Evolutionary conservation across 2,888 invertebrate species (phyloP).

Genomic region (Heliconius hortense): DNA sequence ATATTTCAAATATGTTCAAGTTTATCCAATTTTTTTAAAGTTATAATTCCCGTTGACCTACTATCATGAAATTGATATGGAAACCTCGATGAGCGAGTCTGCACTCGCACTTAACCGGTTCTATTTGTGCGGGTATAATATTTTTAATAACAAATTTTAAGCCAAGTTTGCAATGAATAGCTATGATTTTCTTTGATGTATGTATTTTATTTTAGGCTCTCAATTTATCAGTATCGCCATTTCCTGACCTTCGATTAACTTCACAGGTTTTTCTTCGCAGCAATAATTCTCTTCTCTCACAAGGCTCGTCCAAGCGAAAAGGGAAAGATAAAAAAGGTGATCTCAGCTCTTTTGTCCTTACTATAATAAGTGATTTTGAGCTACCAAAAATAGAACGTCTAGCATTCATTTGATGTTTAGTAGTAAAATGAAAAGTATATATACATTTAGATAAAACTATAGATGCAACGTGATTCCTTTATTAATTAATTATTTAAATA

Average conservation of each 20-base stretch:
- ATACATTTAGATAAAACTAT: background rate
- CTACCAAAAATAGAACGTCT: slow-evolving; percentile 40
- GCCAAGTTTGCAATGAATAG: background rate
- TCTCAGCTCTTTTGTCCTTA: slow-evolving; percentile 66
- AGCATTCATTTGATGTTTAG: background rate
- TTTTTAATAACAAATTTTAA: no score
- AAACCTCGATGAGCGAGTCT: no score
- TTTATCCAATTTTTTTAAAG: no score
- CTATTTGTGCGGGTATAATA: no score
- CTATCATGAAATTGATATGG: no score
- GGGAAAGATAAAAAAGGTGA: slow-evolving; percentile 70
- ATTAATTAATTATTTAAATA: background rate
- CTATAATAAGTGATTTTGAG: slow-evolving; percentile 50
- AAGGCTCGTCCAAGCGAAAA: slow-evolving; percentile 67
- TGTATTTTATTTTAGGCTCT: slow-evolving; percentile 24
- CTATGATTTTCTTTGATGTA: slow-evolving; percentile 3
- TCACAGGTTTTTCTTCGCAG: slow-evolving; percentile 64
- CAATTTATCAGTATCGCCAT: slow-evolving; percentile 31
- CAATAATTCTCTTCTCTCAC: slow-evolving; percentile 70
- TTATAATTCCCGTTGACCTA: no score
- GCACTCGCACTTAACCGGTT: no score
- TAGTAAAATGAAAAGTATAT: background rate
- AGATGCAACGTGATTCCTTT: background rate
- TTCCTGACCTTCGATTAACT: slow-evolving; percentile 59
- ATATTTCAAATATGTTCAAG: no score